Base-by-base conservation (phyloP, 2,113 vertebrate genomes). In the Lamprologus ornatipinnis region DNA sequence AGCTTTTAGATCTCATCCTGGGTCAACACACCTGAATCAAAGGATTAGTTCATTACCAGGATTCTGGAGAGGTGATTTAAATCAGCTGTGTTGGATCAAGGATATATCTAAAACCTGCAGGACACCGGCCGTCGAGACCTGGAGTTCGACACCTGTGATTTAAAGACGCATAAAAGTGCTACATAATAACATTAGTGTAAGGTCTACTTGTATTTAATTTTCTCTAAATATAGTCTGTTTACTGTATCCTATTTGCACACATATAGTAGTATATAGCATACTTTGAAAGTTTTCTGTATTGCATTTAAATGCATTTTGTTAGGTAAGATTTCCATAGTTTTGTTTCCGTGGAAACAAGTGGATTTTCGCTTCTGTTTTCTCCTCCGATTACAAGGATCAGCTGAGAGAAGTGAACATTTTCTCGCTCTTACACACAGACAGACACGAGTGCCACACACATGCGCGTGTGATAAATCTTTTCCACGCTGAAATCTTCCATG, bases 321-420 rank as follows among this genome's bases (percentile, higher is more conserved):
- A 21, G 51, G 42, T 28, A 31, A 78, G 45, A 78, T 45, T 47
- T 33, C 53, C 7, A 40, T 65, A 37, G 60, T 37, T 68, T 45
- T 0, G 13, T 82, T 86, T 85, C 42, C 7, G 19, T 84, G 9
- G 31, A 86, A 81, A 83, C 68, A 4, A 23, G 5, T 3, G 1
- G 2, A 78, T 37, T 91, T 88, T 92, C 53, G 87, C 85, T 94
- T 95, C 92, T 89, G 90, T 90, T 93, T 93, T 57, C 42, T 53
- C 4, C 5, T 6, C 5, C 14, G 2, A 65, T 86, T 12, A 4
- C 33, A 21, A 23, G 5, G 35, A 79, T 83, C 85, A 78, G 58
- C 70, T 58, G 65, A 92, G 42, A 47, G 13, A 37, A 14, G 26
- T 33, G 21, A 12, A 15, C 26, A 58, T 68, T 79, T 33, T 57